Base-by-base conservation (phyloP, 2,888 invertebrate species). In the Scaptomyza reducta region DNA sequence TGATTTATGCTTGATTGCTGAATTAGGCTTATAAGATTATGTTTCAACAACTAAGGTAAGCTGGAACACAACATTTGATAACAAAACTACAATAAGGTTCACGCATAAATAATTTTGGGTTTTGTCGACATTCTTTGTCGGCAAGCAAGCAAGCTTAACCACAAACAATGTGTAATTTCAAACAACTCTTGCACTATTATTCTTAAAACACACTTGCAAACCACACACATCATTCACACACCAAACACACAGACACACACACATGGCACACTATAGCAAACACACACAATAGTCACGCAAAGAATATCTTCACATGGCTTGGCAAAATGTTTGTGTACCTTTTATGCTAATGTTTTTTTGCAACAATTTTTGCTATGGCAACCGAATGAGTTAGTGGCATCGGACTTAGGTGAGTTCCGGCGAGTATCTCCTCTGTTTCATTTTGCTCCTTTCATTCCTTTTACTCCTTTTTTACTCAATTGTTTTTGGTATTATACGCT, bases 301-400 rank as follows among this genome's bases (percentile, higher is more conserved):
- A 14, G 49, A 64, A 70, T 66, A 67, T 74, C 51, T 63, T 51
- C 33, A 61, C 46, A 57, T 55, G 63, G 60, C 58, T 44, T 44
- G 60, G 64, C 55, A 40, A 69, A 67, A 72, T 70, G 66, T 67
- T 71, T 79, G 79, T 74, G 67, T 69, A 70, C 56, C 60, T 68
- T 77, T 72, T 77, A 68, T 71, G 68, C 55, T 55, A 77, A 77
- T 46, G 10, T 49, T 47, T 47, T 47, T 29, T 57, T 57, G 78
- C 75, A 70, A 68, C 69, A 80, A 64, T 77, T 69, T 69, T 68
- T 59, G 60, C 49, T 44, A 41, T 54, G 68, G 41, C 57, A 42
- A 33, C 38, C 31, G 31, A 54, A 50, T 63, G 51, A 64, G 63
- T 53, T 42, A 41, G 47, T 44, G 11, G 14, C 49, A 57, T 27